phyloP scores from a whole-genome alignment of 2,113 vertebrate genomes.

The Ochotona curzoniae region DNA sequence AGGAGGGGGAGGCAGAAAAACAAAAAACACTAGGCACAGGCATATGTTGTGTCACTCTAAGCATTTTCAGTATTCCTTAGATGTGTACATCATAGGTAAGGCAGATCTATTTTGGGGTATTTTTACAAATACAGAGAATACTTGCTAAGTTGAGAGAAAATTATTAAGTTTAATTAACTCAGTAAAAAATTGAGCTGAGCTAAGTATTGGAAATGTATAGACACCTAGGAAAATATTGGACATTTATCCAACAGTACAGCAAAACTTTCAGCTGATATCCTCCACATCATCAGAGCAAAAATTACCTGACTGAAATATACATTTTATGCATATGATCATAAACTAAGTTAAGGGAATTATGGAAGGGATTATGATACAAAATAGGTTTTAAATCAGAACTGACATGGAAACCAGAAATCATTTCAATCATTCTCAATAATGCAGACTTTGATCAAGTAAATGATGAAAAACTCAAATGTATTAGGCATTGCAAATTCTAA shows the following conservation, averaged over 20 bases:
- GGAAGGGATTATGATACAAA: background rate
- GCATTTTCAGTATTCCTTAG: background rate
- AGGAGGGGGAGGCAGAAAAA: background rate
- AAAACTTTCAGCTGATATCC: background rate
- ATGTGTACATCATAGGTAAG: background rate
- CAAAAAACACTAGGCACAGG: background rate
- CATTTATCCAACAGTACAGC: background rate
- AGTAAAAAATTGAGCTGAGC: background rate
- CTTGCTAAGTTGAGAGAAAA: background rate
- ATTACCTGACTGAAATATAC: background rate
- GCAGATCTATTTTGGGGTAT: background rate
- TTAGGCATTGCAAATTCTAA: background rate
- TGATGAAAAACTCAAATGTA: background rate
- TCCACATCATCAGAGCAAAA: background rate
- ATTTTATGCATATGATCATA: background rate
- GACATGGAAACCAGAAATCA: background rate
- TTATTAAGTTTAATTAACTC: slow-evolving; percentile 17
- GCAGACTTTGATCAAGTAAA: background rate
- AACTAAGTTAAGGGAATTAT: background rate
- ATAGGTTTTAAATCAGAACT: background rate
- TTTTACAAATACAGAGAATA: background rate
- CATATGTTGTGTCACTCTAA: background rate
- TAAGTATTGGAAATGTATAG: slow-evolving; percentile 6
- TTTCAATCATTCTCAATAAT: background rate
- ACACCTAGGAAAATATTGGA: background rate